Conservation (phyloP, 1,140 invertebrate genomes). For the Caenorhabditis brenneri region DNA sequence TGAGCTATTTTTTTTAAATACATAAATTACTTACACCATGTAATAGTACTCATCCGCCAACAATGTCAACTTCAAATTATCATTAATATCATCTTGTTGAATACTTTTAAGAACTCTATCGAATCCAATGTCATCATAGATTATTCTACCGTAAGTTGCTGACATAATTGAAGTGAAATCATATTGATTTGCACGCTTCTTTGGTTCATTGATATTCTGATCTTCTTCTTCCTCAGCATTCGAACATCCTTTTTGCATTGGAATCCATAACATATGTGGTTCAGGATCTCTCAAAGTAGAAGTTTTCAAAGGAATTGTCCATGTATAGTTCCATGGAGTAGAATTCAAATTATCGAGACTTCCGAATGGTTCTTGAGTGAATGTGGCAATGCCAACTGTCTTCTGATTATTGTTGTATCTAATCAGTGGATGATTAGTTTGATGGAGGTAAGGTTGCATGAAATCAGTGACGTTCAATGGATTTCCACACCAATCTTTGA, state of each 20-base stretch:
- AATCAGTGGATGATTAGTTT: constrained; percentile 48
- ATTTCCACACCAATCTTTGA: constrained; percentile 50
- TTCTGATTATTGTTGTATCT: constrained; percentile 22
- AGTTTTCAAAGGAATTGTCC: constrained; percentile 42
- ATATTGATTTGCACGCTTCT: constrained; percentile 15
- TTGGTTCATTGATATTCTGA: constrained; percentile 1
- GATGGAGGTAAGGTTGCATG: constrained; percentile 51
- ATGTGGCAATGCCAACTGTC: background rate
- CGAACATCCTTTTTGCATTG: background rate
- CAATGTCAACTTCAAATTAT: background rate
- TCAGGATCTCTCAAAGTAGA: background rate
- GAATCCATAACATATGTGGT: constrained; percentile 26
- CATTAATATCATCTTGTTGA: background rate
- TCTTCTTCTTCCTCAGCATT: background rate
- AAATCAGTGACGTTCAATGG: constrained; percentile 43
- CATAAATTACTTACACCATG: background rate
- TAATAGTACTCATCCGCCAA: constrained; percentile 10
- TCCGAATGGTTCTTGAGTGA: constrained; percentile 34
- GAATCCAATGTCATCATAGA: constrained; percentile 38
- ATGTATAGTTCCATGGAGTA: constrained; percentile 47
- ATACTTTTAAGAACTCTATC: constrained; percentile 2
- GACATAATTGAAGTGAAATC: constrained; percentile 16
- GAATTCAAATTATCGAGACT: constrained; percentile 6
- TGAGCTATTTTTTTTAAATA: background rate
- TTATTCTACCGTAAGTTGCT: constrained; percentile 42